Percentiles rank a stretch among this genome's conserved stretches.
These are phyloP conservation scores for Phyto melanocephala DNA, from an alignment of 2,888 invertebrate species.

Conservation along the genomic window DNA sequence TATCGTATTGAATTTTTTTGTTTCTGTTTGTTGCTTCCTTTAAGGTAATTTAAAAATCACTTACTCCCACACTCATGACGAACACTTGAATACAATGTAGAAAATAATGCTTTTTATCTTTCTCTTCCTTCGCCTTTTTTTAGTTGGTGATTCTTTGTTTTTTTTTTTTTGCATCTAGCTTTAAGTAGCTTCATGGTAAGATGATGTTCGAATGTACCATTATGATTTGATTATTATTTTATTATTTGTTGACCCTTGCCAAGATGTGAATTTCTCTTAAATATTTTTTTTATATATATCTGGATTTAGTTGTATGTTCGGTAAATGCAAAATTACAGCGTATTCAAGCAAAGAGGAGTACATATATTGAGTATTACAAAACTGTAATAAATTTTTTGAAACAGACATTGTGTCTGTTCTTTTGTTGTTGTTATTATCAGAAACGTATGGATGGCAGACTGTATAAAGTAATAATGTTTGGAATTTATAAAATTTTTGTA, in stretches of 20 bases:
- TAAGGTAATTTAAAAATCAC: conserved; percentile 8
- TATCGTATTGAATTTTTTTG: neutral
- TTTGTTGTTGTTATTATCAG: neutral
- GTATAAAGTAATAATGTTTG: conserved; percentile 45
- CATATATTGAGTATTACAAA: conserved; percentile 26
- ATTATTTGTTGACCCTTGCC: conserved; percentile 74
- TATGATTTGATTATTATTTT: conserved; percentile 77
- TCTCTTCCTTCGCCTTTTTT: neutral
- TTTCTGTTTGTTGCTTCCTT: neutral
- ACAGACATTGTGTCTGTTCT: conserved; percentile 35
- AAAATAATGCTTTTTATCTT: conserved; percentile 2
- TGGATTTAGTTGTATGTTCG: neutral
- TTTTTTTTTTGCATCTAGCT: conserved; percentile 10
- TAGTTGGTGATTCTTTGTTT: conserved; percentile 31
- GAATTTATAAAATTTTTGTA: conserved; percentile 57
- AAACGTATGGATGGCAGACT: neutral
- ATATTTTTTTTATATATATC: neutral
- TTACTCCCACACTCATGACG: neutral
- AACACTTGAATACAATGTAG: neutral
- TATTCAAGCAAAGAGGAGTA: conserved; percentile 4
- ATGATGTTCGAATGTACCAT: conserved; percentile 72
- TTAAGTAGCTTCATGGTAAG: conserved; percentile 62
- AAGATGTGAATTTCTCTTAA: conserved; percentile 43
- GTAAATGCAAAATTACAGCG: conserved; percentile 4
- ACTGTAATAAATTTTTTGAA: conserved; percentile 51